A percentile compares a stretch with the other conserved stretches of the same genome.
phyloP scores from a whole-genome alignment of 2,113 vertebrate genomes.

The Rynchops niger region DNA sequence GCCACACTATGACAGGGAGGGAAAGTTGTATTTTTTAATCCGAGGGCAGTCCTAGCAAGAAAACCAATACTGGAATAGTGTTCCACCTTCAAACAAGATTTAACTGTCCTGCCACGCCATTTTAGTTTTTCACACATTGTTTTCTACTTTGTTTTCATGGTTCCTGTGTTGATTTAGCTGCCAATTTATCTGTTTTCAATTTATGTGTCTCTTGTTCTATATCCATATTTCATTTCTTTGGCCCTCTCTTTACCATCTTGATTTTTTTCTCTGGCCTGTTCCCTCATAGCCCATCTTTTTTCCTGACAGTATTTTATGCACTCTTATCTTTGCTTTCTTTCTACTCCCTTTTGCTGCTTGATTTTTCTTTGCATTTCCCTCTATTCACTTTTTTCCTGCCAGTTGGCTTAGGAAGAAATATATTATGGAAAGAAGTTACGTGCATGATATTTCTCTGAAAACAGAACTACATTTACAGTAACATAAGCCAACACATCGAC shows the following conservation, averaged over 20 bases:
- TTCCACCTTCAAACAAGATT: not conserved
- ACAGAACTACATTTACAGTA: constrained; percentile 21
- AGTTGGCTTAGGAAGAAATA: not conserved
- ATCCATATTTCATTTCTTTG: not conserved
- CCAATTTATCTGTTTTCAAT: not conserved
- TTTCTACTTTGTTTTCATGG: not conserved
- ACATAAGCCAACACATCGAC: not conserved
- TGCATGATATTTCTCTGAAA: constrained; percentile 26
- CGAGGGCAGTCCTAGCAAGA: accelerated
- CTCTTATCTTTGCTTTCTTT: not conserved
- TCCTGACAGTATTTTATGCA: not conserved
- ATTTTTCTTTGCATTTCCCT: not conserved
- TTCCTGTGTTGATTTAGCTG: not conserved
- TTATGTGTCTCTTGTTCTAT: not conserved
- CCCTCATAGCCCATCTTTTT: not conserved
- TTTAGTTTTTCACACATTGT: not conserved
- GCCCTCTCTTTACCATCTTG: not conserved
- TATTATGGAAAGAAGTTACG: not conserved
- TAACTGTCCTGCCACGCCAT: not conserved
- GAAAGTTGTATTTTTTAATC: not conserved
- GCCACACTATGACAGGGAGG: not conserved
- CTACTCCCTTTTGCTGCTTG: not conserved
- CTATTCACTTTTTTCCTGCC: not conserved
- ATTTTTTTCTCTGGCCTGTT: not conserved
- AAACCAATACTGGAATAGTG: not conserved